These are phyloP conservation scores for Amblyornis subalaris DNA, from an alignment of 2,113 vertebrate genomes.

Conservation along the genomic window DNA sequence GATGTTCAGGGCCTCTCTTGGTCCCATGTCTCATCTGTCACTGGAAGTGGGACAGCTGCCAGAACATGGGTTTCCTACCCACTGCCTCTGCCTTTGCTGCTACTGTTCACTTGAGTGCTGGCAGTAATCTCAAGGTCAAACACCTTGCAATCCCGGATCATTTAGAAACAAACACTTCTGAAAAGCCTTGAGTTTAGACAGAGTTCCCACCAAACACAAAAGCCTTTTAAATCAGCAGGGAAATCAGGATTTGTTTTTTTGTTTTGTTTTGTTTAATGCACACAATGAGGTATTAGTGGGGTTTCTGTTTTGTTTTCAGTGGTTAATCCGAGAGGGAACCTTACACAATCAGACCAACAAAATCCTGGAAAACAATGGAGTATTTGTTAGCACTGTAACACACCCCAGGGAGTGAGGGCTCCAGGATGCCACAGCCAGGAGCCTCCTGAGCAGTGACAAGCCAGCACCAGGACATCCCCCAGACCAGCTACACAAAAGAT, in stretches of 20 bases:
- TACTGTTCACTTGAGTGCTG: not conserved
- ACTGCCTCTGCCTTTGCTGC: not conserved
- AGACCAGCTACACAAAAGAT: not conserved
- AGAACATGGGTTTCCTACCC: not conserved
- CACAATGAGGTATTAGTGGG: constrained; percentile 23
- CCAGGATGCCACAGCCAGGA: not conserved
- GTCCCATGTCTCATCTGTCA: constrained; percentile 46
- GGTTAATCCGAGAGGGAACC: not conserved
- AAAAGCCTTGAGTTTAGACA: not conserved
- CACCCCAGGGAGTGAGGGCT: not conserved
- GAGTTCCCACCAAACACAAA: constrained; percentile 58
- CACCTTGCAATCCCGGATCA: not conserved
- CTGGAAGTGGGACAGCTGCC: not conserved
- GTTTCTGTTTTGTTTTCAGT: constrained; percentile 42
- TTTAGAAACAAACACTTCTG: constrained; percentile 9
- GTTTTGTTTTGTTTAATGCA: not conserved
- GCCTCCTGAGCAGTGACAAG: rapidly evolving
- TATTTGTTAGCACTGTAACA: not conserved
- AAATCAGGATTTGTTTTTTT: not conserved
- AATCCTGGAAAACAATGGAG: not conserved
- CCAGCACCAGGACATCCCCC: not conserved
- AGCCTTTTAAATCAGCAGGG: constrained; percentile 14
- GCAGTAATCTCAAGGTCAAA: not conserved
- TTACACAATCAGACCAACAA: constrained; percentile 35
- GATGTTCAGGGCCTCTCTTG: constrained; percentile 11